These are phyloP conservation scores for Gallinago stenura DNA, from an alignment of 2,797 vertebrate genomes.

Conservation along the genomic window DNA sequence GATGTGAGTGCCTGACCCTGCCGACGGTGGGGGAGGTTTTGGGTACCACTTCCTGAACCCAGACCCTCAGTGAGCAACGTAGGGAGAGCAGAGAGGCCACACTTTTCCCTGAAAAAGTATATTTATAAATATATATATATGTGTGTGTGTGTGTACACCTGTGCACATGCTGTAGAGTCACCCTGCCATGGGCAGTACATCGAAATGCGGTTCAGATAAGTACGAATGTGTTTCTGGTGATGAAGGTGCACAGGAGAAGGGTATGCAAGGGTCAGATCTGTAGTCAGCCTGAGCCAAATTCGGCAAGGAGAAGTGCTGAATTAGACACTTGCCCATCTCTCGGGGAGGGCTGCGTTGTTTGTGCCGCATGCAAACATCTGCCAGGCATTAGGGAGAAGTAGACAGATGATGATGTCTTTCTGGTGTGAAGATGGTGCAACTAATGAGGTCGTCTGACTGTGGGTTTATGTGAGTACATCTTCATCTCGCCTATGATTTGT, in stretches of 20 bases:
- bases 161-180: neutral
- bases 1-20: neutral
- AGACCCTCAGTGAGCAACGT: neutral
- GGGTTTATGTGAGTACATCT: conserved; percentile 6
- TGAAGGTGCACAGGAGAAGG: rapidly evolving
- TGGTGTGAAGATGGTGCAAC: neutral
- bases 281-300: neutral
- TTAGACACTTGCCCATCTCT: rapidly evolving
- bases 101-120: neutral
- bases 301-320: rapidly evolving
- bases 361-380: neutral
- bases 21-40: neutral
- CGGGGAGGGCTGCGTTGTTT: rapidly evolving
- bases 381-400: neutral
- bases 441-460: neutral
- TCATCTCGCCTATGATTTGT: neutral
- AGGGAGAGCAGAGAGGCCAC: neutral
- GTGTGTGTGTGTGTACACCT: rapidly evolving
- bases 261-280: neutral
- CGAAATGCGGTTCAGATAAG: neutral
- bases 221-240: rapidly evolving
- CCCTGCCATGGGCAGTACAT: rapidly evolving
- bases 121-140: neutral
- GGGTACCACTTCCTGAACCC: neutral
- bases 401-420: neutral